These are phyloP conservation scores for Sturnira hondurensis DNA, from an alignment of 2,113 vertebrate species.

Conservation along the genomic window DNA sequence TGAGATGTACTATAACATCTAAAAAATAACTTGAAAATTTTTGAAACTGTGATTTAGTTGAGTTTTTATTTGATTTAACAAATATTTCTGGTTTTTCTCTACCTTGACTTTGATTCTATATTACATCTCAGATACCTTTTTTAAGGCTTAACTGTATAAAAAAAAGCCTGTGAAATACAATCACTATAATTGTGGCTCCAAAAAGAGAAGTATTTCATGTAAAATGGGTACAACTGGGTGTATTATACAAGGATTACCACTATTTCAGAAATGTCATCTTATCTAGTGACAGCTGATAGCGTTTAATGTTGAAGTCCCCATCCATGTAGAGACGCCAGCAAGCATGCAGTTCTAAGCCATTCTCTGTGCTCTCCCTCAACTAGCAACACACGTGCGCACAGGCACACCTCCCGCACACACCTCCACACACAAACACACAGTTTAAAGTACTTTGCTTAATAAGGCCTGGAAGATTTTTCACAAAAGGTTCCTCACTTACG, in stretches of 20 bases:
- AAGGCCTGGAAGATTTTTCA: background rate
- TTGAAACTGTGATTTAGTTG: background rate
- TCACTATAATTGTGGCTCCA: background rate
- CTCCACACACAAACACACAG: background rate
- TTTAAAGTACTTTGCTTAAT: background rate
- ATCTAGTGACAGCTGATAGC: background rate
- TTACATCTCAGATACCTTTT: background rate
- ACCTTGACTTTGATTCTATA: background rate
- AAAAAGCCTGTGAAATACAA: background rate
- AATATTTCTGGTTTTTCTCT: background rate
- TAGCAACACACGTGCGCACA: background rate
- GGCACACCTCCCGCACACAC: background rate
- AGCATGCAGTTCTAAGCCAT: background rate
- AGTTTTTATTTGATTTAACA: background rate
- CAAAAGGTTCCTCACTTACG: background rate
- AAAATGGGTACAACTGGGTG: background rate
- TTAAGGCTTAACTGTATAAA: background rate
- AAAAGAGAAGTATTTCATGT: background rate
- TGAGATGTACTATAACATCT: background rate
- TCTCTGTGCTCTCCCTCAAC: background rate
- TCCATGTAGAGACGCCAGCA: background rate
- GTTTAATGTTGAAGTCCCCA: background rate
- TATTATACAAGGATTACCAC: background rate
- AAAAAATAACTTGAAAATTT: background rate
- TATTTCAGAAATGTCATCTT: background rate